Conservation (phyloP, 2,113 vertebrate genomes). For the Protobothrops flavoviridis region DNA sequence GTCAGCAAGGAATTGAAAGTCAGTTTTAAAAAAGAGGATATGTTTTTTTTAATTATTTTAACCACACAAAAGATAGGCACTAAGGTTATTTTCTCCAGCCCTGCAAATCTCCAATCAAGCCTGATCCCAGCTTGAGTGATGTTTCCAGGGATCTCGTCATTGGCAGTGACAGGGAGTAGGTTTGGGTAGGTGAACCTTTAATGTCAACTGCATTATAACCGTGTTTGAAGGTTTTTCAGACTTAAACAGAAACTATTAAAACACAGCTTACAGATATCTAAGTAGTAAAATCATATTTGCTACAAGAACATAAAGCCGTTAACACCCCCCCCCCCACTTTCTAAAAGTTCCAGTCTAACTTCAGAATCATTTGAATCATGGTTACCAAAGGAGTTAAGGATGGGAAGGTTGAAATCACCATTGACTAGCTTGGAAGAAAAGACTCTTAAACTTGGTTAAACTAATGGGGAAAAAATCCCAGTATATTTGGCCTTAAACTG, state of each 20-base stretch:
- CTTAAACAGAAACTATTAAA: background rate
- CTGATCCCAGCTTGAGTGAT: background rate
- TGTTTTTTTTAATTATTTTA: conserved; percentile 1
- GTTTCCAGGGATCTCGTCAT: background rate
- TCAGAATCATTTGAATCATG: background rate
- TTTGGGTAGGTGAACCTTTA: background rate
- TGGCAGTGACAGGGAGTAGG: background rate
- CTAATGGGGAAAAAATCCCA: background rate
- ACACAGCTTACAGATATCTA: background rate
- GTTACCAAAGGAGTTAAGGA: background rate
- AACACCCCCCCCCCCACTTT: too few relatives aligned
- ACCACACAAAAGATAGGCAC: background rate
- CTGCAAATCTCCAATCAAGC: background rate
- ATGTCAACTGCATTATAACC: background rate
- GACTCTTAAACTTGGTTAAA: background rate
- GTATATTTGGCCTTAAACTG: background rate
- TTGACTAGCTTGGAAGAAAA: background rate
- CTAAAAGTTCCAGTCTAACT: background rate
- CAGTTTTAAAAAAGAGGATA: conserved; percentile 51
- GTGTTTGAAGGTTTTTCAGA: background rate
- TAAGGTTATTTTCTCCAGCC: conserved; percentile 2
- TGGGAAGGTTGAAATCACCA: background rate
- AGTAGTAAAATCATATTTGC: background rate
- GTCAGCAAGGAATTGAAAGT: conserved; percentile 52
- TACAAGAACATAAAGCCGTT: background rate